phyloP scores from a whole-genome alignment of 2,797 vertebrate species.

The Staurois parvus region DNA sequence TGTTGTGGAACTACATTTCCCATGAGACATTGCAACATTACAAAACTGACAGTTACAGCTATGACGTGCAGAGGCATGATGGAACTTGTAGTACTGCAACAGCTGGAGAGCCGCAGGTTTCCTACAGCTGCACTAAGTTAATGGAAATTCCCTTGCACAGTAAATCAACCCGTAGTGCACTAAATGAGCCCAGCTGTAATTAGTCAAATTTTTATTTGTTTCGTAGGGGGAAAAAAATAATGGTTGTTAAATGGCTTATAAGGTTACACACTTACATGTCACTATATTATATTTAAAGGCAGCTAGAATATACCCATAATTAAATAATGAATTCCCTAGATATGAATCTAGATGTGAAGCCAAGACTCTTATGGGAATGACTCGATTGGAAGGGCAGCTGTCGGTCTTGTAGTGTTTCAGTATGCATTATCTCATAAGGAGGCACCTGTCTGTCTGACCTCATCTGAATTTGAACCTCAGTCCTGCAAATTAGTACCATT shows the following conservation, averaged over 20 bases:
- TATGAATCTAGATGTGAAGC: slow-evolving; percentile 28
- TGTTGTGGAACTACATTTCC: no score
- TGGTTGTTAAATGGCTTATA: slow-evolving; percentile 1
- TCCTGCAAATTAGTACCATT: slow-evolving; percentile 39
- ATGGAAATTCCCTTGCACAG: no score
- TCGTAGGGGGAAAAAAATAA: background rate
- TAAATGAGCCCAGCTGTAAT: background rate
- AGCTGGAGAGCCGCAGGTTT: no score
- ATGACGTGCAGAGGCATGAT: no score
- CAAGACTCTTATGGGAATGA: slow-evolving; percentile 49
- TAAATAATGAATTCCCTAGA: slow-evolving; percentile 40
- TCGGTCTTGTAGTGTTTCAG: slow-evolving; percentile 50
- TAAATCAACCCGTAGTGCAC: no score
- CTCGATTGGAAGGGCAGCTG: slow-evolving; percentile 49
- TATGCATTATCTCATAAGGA: slow-evolving; percentile 54
- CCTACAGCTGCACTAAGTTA: no score
- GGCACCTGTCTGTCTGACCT: slow-evolving; percentile 54
- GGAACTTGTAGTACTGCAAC: no score
- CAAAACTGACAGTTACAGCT: no score
- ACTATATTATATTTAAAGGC: slow-evolving; percentile 18
- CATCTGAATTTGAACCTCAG: slow-evolving; percentile 41
- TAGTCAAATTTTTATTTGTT: background rate
- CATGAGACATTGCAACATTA: no score
- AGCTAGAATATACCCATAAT: slow-evolving; percentile 18
- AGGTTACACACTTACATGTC: slow-evolving; percentile 1